phyloP scores from a whole-genome alignment of 2,888 invertebrate genomes.

The Orchestes rusci region DNA sequence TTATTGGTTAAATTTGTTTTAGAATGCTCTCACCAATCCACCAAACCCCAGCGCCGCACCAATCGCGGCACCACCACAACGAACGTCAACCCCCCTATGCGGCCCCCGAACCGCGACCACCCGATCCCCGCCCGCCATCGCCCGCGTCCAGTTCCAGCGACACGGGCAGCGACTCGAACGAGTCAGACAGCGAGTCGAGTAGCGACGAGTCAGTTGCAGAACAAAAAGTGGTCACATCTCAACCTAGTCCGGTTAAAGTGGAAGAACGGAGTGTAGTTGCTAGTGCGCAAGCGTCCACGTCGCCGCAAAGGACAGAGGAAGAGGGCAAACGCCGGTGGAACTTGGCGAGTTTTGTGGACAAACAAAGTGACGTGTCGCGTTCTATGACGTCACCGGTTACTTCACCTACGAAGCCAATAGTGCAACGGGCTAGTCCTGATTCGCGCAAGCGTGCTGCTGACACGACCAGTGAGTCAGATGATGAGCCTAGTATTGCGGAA shows the following conservation, averaged over 20 bases:
- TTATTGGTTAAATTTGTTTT: constrained; percentile 27
- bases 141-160: constrained; percentile 46
- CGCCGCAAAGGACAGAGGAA: constrained; percentile 42
- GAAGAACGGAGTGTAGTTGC: neutral
- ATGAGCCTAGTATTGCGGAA: constrained; percentile 37
- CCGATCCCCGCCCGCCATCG: constrained; percentile 7
- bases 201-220: constrained; percentile 51
- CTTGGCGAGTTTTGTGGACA: constrained; percentile 43
- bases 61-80: constrained; percentile 12
- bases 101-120: constrained; percentile 9
- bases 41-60: constrained; percentile 20
- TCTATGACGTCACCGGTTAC: constrained; percentile 22
- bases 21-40: constrained; percentile 50
- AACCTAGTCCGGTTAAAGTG: constrained; percentile 5
- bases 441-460: constrained; percentile 34
- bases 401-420: constrained; percentile 21
- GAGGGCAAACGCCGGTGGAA: constrained; percentile 34
- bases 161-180: constrained; percentile 56
- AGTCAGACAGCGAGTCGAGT: constrained; percentile 50
- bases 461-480: constrained; percentile 45
- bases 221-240: constrained; percentile 34
- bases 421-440: constrained; percentile 26
- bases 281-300: constrained; percentile 27
- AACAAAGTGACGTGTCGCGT: constrained; percentile 22
- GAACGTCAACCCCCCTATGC: constrained; percentile 11